phyloP scores from a whole-genome alignment of 1,140 invertebrate species.

The Drosophila takahashii region DNA sequence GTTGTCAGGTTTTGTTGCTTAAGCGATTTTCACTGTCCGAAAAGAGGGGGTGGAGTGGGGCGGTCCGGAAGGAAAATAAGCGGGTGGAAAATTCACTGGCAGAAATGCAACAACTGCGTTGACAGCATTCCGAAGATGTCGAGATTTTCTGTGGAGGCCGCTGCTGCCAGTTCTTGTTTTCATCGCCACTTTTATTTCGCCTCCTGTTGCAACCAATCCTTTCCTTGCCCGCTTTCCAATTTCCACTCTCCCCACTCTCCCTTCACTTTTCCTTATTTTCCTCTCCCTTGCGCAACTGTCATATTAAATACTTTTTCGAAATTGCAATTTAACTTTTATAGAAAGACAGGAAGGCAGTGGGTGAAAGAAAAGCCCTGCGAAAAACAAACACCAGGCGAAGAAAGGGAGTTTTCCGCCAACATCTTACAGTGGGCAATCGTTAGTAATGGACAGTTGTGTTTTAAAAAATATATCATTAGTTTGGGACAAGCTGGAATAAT shows the following conservation, averaged over 20 bases:
- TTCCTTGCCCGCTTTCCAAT: neutral
- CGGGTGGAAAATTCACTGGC: conserved; percentile 12
- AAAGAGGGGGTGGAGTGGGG: neutral
- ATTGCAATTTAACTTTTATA: conserved; percentile 77
- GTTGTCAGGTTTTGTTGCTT: conserved; percentile 48
- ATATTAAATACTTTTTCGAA: conserved; percentile 75
- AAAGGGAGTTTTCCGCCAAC: neutral
- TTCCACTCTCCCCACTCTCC: conserved; percentile 10
- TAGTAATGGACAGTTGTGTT: neutral
- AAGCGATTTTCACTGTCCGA: conserved; percentile 52
- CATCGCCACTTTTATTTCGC: conserved; percentile 1
- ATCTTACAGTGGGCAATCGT: neutral
- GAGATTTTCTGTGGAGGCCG: conserved; percentile 24
- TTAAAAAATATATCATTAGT: no score
- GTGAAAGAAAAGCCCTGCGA: neutral
- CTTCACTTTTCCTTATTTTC: conserved; percentile 3
- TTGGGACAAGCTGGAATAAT: no score
- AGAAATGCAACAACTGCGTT: conserved; percentile 15
- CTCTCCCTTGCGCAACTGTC: conserved; percentile 49
- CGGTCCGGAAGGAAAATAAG: no score
- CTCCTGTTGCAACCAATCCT: conserved; percentile 2
- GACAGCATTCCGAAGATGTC: conserved; percentile 25
- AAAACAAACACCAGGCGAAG: conserved; percentile 8
- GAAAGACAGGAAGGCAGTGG: conserved; percentile 26
- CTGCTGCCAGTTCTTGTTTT: conserved; percentile 13